Base-by-base conservation (phyloP, 2,113 vertebrate genomes). In the Drymodes brunneopygia region DNA sequence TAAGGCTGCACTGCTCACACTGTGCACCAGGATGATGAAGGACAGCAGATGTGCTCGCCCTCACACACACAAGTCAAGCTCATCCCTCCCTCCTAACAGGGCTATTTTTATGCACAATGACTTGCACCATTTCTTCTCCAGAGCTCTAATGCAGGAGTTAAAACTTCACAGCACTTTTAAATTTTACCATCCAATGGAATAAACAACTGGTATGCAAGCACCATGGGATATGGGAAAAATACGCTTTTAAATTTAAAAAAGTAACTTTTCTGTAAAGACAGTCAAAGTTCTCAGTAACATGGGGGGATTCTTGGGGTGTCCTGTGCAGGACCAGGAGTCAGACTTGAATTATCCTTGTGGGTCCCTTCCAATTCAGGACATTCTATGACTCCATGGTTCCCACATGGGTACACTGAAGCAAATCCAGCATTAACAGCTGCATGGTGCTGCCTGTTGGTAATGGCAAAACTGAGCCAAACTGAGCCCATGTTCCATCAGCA, bases 11-110 rank as follows among this genome's bases (percentile, higher is more conserved):
- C 27, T 71, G 61, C 69, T 78, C 81, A 53, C 53, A 15, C 29
- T 15, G 69, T 51, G 73, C 57, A 70, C 57, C 65, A 25, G 44
- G 73, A 62, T 20, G 38, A 57, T 25, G 74, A 53, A 42, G 31
- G 42, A 67, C 36, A 93, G 74, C 87, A 95, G 81, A 92, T 81
- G 77, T 51, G 64, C 84, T 79, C 92, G 70, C 54, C 60, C 81
- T 97, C 88, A 62, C 33, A 67, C 36, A 44, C 61, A 71, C 29
- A 4, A 95, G 61, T 10, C 57, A 71, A 84, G 80, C 28, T 84
- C 50, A 24, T 18, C n/a, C 40, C 13, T 28, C 28, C 45, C 69
- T 72, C 64, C 73, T 33, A 44, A 25, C 47, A 42, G n/a, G 33
- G 65, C n/a, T 66, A 44, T 72, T 64, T 86, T 85, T 88, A 64